Conservation (phyloP, 2,797 vertebrate species). For the Xenops minutus region DNA sequence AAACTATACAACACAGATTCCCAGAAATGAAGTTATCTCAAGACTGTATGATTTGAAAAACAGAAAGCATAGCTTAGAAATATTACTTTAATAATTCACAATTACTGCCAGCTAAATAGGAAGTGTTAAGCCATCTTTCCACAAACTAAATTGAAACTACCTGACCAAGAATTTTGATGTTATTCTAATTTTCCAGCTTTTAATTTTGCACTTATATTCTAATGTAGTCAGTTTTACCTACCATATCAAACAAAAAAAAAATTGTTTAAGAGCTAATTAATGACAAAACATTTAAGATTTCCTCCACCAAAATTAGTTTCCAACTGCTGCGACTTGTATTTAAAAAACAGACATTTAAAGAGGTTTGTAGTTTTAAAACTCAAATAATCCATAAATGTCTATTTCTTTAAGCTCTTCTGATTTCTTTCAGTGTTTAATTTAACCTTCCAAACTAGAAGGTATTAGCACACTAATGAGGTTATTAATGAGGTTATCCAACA, state of each 20-base stretch:
- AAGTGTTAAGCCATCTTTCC: not conserved
- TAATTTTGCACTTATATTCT: not conserved
- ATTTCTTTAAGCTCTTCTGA: conserved; percentile 27
- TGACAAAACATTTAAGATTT: not conserved
- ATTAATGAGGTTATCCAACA: conserved; percentile 41
- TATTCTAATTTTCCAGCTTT: not conserved
- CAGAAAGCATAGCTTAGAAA: not conserved
- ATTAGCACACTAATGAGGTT: conserved; percentile 50
- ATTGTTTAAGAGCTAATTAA: not conserved
- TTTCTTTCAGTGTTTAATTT: conserved; percentile 41
- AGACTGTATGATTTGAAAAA: not conserved
- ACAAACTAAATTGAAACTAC: not conserved
- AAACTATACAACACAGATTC: not conserved
- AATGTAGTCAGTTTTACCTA: not conserved
- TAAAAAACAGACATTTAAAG: not conserved
- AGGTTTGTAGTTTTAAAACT: conserved; percentile 6
- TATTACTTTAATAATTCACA: not conserved
- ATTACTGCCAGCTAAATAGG: not conserved
- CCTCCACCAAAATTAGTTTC: not conserved
- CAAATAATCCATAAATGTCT: not conserved
- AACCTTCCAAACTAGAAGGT: conserved; percentile 34
- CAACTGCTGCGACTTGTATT: not conserved
- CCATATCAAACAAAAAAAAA: not conserved
- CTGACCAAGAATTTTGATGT: not conserved
- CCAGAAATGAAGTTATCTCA: not conserved